A percentile compares a stretch with the other conserved stretches of the same genome.
Evolutionary conservation across 2,797 vertebrate species (phyloP).

Genomic region (Fundulus diaphanus): DNA sequence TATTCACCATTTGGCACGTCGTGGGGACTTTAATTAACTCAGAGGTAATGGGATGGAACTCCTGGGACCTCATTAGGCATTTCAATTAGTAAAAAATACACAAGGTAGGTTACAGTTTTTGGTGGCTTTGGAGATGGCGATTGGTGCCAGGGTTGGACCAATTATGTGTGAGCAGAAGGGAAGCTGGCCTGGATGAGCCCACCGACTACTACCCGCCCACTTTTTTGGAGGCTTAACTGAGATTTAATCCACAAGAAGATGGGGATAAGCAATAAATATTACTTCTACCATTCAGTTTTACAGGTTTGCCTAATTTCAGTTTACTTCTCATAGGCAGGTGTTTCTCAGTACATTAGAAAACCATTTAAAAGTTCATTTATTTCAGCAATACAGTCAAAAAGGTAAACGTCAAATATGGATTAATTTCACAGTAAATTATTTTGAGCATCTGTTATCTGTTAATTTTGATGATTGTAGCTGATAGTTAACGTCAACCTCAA

Average conservation of each 20-base stretch:
- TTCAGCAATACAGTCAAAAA: neutral
- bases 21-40: slow-evolving; percentile 84
- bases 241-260: slow-evolving; percentile 5
- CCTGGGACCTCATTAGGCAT: slow-evolving; percentile 91
- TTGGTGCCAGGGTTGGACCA: slow-evolving; percentile 77
- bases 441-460: neutral
- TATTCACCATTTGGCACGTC: slow-evolving; percentile 80
- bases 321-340: neutral
- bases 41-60: slow-evolving; percentile 85
- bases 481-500: neutral
- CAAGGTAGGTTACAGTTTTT: slow-evolving; percentile 82
- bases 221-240: slow-evolving; percentile 19
- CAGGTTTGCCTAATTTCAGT: neutral
- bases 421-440: neutral
- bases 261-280: neutral
- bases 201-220: slow-evolving; percentile 22
- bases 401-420: neutral
- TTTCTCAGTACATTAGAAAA: neutral
- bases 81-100: slow-evolving; percentile 88
- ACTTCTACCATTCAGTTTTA: neutral
- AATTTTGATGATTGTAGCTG: neutral
- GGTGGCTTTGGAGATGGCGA: slow-evolving; percentile 77
- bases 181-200: slow-evolving; percentile 44
- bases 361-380: neutral
- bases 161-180: slow-evolving; percentile 58